Base-by-base conservation (phyloP, 2,797 vertebrate species). In the Nyctibius grandis region DNA sequence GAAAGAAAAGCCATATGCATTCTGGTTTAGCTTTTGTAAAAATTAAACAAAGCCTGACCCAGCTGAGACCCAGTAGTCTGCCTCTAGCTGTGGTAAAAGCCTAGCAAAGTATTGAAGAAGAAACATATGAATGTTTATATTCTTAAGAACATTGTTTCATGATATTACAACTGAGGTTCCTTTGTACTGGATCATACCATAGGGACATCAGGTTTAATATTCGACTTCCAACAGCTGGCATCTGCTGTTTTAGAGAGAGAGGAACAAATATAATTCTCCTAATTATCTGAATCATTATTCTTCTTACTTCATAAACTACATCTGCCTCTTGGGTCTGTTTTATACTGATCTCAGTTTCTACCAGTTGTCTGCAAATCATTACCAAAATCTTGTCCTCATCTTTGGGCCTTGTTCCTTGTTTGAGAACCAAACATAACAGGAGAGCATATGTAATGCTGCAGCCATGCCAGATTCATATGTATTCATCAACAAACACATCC, bases 251-350 rank as follows among this genome's bases (percentile, higher is more conserved):
- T 67, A 87, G 90, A 95, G 74, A 85, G 89, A 87, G 38, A 86
- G 40, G 85, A 94, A 73, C 63, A 85, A 95, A 90, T 76, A 96
- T 87, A 92, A 95, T 94, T 91, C 83, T 93, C 20, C 63, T 93
- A 94, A 96, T 96, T 94, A 95, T 94, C 38, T 89, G 54, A 93
- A 91, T 85, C 74, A 73, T 93, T 96, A 78, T 93, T 94, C 80
- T 90, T 84, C 88, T 84, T 90, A 88, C 80, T 90, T 91, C 90
- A 95, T 88, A 95, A 94, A 90, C 47, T 95, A 34, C 0, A 12
- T 65, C 59, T 90, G 70, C 67, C 94, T 95, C 90, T 67, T 70
- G 83, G 51, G 92, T 76, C 74, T 65, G 20, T 59, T 95, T 94
- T 87, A 67, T 50, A 86, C 31, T 65, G 70, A 93, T 76, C 80